Evolutionary conservation across 2,113 vertebrate genomes (phyloP).

Genomic region (Heterocephalus glaber): DNA sequence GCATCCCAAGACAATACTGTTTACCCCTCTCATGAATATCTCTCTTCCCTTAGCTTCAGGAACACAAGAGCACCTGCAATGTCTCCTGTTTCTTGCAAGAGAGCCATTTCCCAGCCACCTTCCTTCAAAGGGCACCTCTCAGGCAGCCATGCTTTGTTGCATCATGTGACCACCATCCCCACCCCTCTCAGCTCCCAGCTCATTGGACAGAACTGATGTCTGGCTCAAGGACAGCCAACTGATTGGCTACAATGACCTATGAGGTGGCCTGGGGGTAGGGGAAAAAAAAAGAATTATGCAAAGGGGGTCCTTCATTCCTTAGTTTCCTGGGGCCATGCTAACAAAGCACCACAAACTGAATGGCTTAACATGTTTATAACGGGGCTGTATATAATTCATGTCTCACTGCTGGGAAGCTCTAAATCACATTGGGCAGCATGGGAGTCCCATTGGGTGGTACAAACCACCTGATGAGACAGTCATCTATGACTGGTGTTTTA

Average conservation of each 20-base stretch:
- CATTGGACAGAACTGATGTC: constrained; percentile 4
- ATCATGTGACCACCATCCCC: not conserved
- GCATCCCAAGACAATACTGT: not conserved
- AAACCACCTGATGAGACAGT: too few relatives aligned
- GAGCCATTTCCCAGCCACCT: not conserved
- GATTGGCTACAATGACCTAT: not conserved
- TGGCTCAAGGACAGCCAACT: not conserved
- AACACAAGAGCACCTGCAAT: not conserved
- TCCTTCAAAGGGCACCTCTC: not conserved
- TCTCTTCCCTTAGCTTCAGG: not conserved
- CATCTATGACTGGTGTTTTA: not conserved
- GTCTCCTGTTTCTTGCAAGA: not conserved
- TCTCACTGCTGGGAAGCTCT: not conserved
- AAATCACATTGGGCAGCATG: not conserved
- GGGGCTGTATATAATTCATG: not conserved
- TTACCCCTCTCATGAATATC: not conserved
- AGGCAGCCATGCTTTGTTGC: not conserved
- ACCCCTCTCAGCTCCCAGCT: not conserved
- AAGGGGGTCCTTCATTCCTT: not conserved
- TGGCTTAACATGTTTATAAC: not conserved
- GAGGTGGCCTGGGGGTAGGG: too few relatives aligned
- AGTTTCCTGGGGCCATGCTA: not conserved
- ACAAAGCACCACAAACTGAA: not conserved
- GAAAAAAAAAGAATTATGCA: not conserved
- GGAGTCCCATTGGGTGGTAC: not conserved